Percentiles rank a stretch among this genome's conserved stretches.
phyloP scores from a whole-genome alignment of 2,797 vertebrate genomes.

The Tokudaia tokunoshimensis region DNA sequence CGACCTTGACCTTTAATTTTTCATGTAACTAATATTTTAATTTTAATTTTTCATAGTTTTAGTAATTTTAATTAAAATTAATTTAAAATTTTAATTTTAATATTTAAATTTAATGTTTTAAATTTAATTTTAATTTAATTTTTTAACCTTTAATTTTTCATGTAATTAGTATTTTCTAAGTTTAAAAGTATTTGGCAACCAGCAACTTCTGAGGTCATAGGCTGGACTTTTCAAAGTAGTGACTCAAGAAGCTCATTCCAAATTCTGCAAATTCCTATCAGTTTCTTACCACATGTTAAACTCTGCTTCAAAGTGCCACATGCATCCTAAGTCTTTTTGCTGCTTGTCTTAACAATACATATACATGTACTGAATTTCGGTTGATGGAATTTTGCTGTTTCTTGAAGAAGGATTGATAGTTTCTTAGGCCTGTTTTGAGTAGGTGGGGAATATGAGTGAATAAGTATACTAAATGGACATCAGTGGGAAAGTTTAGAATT shows the following conservation, averaged over 20 bases:
- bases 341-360: background rate
- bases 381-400: background rate
- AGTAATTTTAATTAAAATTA: no score
- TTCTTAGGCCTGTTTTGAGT: background rate
- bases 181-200: background rate
- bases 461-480: background rate
- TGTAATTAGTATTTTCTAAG: constrained; percentile 15
- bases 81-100: no score
- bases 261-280: background rate
- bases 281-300: background rate
- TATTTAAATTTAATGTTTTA: no score
- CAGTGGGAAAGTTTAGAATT: background rate
- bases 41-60: no score
- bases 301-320: background rate
- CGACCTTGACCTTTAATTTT: background rate
- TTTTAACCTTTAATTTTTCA: background rate
- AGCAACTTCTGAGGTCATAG: background rate
- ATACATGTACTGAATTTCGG: background rate
- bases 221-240: background rate
- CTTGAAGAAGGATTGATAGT: background rate
- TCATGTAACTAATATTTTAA: constrained; percentile 14
- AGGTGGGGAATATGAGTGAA: background rate
- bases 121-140: no score
- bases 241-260: background rate
- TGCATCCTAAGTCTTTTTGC: background rate